Evolutionary conservation across 2,113 vertebrate genomes (phyloP), one percentile per base, ranked within the genome.

Genomic region (Labeo rohita): DNA sequence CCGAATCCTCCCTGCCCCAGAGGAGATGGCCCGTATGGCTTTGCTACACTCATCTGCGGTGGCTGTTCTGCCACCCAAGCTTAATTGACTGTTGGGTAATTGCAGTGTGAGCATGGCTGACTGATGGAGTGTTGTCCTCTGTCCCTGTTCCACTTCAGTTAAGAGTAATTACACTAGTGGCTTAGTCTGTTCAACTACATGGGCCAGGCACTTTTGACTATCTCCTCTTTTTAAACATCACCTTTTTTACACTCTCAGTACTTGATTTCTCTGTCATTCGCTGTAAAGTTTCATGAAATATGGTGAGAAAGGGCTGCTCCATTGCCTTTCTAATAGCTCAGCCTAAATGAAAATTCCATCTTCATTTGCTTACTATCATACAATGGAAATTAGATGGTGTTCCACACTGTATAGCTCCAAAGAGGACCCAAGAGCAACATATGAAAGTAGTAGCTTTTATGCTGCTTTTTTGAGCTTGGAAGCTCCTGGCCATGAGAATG

Each of bases 61-160:
- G 54, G n/a, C 70, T n/a, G 6, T 23, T 34, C 80, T 50, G 65
- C 83, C 66, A 59, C 68, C 74, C 75, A 84, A 88, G 88, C 89
- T 93, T 95, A 94, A 95, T 94, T 93, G 91, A 94, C 92, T 93
- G 89, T 85, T 85, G 90, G 72, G 83, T 94, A 95, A 94, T 93
- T 94, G 92, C 92, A 82, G 91, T 89, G 90, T 87, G 90, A 92
- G 91, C 75, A 87, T 87, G 90, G 86, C 86, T 92, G 90, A 93
- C 91, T 88, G 90, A 89, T 91, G 65, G 89, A 94, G 91, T 92
- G 93, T 87, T 88, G 87, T 93, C 90, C 92, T 92, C 87, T 91
- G 90, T 92, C 92, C 90, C 92, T 90, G 91, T 92, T 90, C 89
- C 91, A 93, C 92, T 94, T 87, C 90, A 94, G 82, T 93, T 90